Conservation (phyloP, 2,797 vertebrate genomes). For the Muscicapa striata region DNA sequence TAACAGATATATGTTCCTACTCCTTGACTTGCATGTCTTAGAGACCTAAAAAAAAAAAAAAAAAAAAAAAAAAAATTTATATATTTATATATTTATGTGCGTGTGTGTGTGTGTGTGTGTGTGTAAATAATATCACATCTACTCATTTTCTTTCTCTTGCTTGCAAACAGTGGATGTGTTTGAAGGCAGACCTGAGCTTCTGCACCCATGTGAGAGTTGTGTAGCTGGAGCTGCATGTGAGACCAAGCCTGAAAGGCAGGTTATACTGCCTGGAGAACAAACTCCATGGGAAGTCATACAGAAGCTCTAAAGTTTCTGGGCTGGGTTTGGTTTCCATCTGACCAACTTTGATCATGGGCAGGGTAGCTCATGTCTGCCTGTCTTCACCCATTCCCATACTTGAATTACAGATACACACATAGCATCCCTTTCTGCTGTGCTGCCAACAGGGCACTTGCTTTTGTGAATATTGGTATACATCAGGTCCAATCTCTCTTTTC, state of each 20-base stretch:
- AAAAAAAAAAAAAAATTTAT: too few species aligned
- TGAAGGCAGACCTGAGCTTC: background rate
- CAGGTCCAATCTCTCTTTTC: background rate
- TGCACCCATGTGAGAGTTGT: background rate
- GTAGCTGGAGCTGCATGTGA: background rate
- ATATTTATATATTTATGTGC: too few species aligned
- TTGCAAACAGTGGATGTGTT: background rate
- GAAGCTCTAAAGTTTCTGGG: background rate
- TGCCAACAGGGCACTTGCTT: background rate
- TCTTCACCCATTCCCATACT: background rate
- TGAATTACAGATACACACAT: background rate
- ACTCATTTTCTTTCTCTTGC: background rate
- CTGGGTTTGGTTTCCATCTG: background rate
- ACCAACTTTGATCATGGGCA: fast-evolving
- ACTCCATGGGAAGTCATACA: background rate
- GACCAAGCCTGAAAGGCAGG: background rate
- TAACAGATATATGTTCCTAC: background rate
- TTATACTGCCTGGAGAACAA: background rate
- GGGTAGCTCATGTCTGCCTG: background rate
- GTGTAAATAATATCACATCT: too few species aligned
- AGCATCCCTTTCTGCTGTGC: background rate
- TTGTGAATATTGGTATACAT: background rate
- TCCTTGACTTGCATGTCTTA: background rate
- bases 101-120: too few species aligned
- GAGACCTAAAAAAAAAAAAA: background rate